These are phyloP conservation scores for Bradypodion ventrale DNA, from an alignment of 2,797 vertebrate genomes.

Conservation along the genomic window DNA sequence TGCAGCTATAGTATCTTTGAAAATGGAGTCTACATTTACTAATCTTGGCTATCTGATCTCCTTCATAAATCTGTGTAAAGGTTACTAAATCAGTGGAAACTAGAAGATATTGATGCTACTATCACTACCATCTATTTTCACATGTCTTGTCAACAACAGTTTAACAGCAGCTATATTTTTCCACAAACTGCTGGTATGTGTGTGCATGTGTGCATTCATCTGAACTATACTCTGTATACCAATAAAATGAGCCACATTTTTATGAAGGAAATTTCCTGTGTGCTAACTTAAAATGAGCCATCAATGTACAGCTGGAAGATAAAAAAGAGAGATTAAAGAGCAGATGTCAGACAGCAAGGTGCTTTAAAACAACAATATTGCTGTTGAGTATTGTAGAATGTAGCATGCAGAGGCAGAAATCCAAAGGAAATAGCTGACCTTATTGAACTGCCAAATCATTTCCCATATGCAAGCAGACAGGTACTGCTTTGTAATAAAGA, in stretches of 20 bases:
- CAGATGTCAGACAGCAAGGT: conserved; percentile 7
- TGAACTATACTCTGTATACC: conserved; percentile 56
- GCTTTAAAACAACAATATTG: background rate
- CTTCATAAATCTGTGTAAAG: too few relatives aligned
- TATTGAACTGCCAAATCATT: conserved; percentile 41
- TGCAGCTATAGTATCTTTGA: too few relatives aligned
- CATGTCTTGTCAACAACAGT: too few relatives aligned
- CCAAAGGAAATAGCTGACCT: conserved; percentile 37
- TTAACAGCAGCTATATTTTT: too few relatives aligned
- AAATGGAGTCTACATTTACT: too few relatives aligned
- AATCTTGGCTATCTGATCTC: too few relatives aligned
- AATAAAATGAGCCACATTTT: conserved; percentile 66
- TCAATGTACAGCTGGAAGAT: conserved; percentile 50
- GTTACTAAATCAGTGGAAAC: too few relatives aligned
- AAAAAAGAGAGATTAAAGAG: conserved; percentile 36
- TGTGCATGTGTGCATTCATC: conserved; percentile 27
- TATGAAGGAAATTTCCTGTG: conserved; percentile 69
- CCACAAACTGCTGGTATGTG: too few relatives aligned
- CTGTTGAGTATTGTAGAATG: background rate
- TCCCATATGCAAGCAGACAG: conserved; percentile 25
- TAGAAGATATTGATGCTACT: too few relatives aligned
- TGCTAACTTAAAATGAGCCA: conserved; percentile 65
- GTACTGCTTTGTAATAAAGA: fast-evolving
- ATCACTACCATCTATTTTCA: too few relatives aligned
- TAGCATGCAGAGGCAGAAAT: conserved; percentile 10